phyloP scores from a whole-genome alignment of 2,888 invertebrate species.

The Tenodera sinensis region DNA sequence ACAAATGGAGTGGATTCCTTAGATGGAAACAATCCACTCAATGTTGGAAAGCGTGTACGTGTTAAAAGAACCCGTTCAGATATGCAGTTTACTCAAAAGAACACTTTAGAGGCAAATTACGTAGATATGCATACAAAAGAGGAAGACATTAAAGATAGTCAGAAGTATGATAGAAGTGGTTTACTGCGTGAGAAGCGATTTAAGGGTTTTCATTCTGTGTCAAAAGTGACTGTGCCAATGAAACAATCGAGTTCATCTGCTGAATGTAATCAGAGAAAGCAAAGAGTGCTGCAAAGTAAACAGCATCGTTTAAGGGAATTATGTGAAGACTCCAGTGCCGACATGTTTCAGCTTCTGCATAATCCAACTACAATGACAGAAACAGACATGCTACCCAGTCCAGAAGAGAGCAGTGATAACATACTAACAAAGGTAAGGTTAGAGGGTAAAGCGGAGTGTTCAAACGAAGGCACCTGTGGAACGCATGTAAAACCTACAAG shows the following conservation, averaged over 20 bases:
- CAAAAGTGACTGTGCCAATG: slow-evolving; percentile 6
- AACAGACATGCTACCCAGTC: not conserved
- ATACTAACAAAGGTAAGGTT: not conserved
- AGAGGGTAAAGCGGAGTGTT: slow-evolving; percentile 13
- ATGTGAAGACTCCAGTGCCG: not conserved
- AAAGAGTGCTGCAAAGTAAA: not conserved
- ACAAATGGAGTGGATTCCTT: slow-evolving; percentile 12
- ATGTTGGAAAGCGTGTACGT: not conserved
- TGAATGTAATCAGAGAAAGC: not conserved
- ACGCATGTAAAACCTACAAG: slow-evolving; percentile 33
- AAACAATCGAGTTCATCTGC: not conserved
- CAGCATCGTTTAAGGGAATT: not conserved
- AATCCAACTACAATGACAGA: not conserved
- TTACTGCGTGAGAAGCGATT: not conserved
- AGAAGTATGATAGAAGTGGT: not conserved
- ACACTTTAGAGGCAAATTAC: slow-evolving; percentile 44
- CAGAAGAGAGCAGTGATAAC: slow-evolving; percentile 1
- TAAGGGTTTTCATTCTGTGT: not conserved
- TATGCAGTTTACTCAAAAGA: slow-evolving; percentile 46
- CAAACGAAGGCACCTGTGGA: slow-evolving; percentile 11
- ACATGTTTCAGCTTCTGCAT: not conserved
- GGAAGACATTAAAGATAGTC: slow-evolving; percentile 32
- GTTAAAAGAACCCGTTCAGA: slow-evolving; percentile 35
- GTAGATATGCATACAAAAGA: slow-evolving; percentile 36
- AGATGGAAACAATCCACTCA: not conserved